These are phyloP conservation scores for Pangasius mekongensis DNA, from an alignment of 2,797 vertebrate genomes.

Conservation along the genomic window DNA sequence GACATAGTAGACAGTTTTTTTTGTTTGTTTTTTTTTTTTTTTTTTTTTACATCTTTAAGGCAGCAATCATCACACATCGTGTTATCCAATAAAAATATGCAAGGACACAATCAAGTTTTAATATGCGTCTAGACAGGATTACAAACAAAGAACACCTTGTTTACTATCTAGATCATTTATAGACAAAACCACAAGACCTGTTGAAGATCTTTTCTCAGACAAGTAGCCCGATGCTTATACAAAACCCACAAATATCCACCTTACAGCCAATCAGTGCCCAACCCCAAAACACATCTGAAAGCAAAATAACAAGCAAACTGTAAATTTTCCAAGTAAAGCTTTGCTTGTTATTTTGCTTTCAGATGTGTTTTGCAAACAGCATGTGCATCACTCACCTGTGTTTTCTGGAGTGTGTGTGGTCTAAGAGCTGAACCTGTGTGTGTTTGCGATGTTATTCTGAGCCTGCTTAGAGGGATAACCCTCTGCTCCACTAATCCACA, in stretches of 20 bases:
- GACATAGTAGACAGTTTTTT: neutral
- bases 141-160: neutral
- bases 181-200: neutral
- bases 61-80: neutral
- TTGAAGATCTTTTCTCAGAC: neutral
- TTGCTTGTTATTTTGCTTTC: too few species aligned
- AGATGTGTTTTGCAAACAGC: neutral
- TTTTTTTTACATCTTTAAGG: neutral
- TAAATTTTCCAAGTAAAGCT: too few species aligned
- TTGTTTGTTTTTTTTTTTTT: too few species aligned
- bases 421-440: constrained; percentile 2
- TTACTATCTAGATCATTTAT: neutral
- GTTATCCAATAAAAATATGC: neutral
- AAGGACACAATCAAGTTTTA: neutral
- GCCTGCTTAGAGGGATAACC: constrained; percentile 47
- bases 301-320: neutral
- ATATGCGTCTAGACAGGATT: neutral
- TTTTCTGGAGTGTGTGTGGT: constrained; percentile 27
- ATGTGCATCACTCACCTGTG: constrained; percentile 31
- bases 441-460: constrained; percentile 10
- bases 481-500: constrained; percentile 66
- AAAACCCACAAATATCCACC: neutral
- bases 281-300: neutral
- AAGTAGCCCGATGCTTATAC: neutral
- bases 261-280: neutral